Percentiles rank a stretch among this genome's conserved stretches.
Conservation (phyloP, 2,888 invertebrate species). For the Homarus gammarus region DNA sequence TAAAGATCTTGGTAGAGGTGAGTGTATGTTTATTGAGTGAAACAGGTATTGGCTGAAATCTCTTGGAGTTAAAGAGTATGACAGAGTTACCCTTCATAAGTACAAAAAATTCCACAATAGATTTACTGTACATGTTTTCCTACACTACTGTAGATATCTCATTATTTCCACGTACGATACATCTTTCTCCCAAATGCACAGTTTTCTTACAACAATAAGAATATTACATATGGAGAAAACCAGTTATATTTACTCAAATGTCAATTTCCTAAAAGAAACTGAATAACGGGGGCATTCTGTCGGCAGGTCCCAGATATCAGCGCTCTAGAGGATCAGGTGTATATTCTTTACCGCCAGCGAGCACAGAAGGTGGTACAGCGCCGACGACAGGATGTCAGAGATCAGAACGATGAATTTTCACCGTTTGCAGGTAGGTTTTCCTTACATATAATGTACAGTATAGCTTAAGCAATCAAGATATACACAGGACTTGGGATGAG, state of each 20-base stretch:
- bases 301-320: slow-evolving; percentile 85
- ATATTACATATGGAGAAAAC: neutral
- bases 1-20: too few species aligned
- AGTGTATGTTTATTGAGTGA: too few species aligned
- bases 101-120: too few species aligned
- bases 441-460: too few species aligned
- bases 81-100: too few species aligned
- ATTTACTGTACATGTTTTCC: too few species aligned
- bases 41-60: too few species aligned
- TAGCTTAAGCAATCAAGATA: too few species aligned
- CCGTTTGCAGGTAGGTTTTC: slow-evolving; percentile 84
- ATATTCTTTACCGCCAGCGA: slow-evolving; percentile 85
- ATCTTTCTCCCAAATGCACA: slow-evolving; percentile 18
- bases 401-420: slow-evolving; percentile 95
- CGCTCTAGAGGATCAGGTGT: slow-evolving; percentile 88
- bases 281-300: slow-evolving; percentile 63
- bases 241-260: slow-evolving; percentile 21
- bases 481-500: too few species aligned
- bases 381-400: slow-evolving; percentile 93
- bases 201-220: neutral
- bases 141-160: too few species aligned
- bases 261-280: neutral
- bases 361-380: slow-evolving; percentile 87
- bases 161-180: neutral
- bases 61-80: too few species aligned